These are phyloP conservation scores for Chionodraco myersi DNA, from an alignment of 2,113 vertebrate genomes.

Conservation along the genomic window DNA sequence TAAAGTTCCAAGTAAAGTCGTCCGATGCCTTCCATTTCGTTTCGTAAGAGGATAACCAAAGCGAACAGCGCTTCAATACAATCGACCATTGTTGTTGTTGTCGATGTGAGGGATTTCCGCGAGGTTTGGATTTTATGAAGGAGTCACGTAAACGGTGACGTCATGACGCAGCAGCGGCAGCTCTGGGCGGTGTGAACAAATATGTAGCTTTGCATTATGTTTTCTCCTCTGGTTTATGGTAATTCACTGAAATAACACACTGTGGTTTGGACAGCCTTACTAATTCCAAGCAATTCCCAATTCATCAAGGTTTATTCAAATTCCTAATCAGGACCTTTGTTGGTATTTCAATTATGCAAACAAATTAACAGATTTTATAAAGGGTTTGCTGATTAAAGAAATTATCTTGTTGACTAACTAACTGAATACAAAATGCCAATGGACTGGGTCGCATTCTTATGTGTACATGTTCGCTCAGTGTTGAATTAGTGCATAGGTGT, in stretches of 20 bases:
- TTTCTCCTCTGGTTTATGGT: background rate
- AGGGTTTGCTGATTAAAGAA: conserved; percentile 2
- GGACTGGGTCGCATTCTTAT: background rate
- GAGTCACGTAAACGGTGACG: too few species aligned
- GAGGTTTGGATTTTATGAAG: too few species aligned
- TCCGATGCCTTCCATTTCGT: too few species aligned
- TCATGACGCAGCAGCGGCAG: too few species aligned
- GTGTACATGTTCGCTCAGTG: background rate
- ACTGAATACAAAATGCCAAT: background rate
- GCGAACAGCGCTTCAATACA: too few species aligned
- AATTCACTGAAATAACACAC: background rate
- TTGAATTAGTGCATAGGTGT: background rate
- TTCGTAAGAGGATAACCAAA: too few species aligned
- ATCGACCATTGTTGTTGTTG: too few species aligned
- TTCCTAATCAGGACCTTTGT: conserved; percentile 8
- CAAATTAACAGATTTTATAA: background rate
- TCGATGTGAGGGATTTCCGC: too few species aligned
- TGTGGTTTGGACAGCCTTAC: background rate
- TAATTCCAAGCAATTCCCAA: background rate
- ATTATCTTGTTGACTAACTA: background rate
- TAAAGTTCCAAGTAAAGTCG: too few species aligned
- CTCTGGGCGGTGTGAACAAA: background rate
- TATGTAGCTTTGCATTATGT: background rate
- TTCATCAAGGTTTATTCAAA: conserved; percentile 1
- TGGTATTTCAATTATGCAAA: conserved; percentile 16